phyloP scores from a whole-genome alignment of 2,113 vertebrate species.

The Suncus etruscus region DNA sequence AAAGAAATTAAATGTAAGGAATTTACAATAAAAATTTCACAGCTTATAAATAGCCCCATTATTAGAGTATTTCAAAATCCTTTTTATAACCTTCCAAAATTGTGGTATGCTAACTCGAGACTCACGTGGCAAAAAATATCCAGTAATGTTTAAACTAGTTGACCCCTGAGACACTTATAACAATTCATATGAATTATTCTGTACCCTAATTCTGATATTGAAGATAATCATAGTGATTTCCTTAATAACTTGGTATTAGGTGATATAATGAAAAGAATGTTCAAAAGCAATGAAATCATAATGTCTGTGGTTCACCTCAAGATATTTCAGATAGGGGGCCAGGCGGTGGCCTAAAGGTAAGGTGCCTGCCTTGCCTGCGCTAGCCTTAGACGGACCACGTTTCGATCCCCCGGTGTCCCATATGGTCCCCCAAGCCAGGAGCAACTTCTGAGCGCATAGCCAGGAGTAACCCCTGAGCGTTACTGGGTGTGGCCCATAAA shows the following conservation, averaged over 20 bases:
- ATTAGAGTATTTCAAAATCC: slow-evolving; percentile 31
- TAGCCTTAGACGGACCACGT: too few species aligned
- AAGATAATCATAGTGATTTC: not conserved
- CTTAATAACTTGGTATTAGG: not conserved
- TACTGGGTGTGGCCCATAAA: too few species aligned
- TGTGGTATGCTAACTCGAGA: slow-evolving; percentile 13
- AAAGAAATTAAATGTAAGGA: slow-evolving; percentile 50
- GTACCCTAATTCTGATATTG: not conserved
- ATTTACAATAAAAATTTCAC: not conserved
- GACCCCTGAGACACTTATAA: not conserved
- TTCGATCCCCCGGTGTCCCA: too few species aligned
- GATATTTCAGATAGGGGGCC: too few species aligned
- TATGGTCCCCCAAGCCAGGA: too few species aligned
- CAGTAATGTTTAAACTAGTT: slow-evolving; percentile 39
- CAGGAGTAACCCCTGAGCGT: too few species aligned
- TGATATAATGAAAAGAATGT: not conserved
- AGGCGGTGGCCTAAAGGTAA: too few species aligned
- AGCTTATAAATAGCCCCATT: slow-evolving; percentile 18
- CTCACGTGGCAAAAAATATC: slow-evolving; percentile 46
- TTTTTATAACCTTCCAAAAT: slow-evolving; percentile 14
- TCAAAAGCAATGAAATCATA: not conserved
- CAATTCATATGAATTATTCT: not conserved
- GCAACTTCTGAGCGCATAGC: too few species aligned
- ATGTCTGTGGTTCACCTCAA: not conserved
- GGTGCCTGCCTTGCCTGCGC: too few species aligned